Conservation (phyloP, 2,797 vertebrate species). For the Hyperoplus immaculatus region DNA sequence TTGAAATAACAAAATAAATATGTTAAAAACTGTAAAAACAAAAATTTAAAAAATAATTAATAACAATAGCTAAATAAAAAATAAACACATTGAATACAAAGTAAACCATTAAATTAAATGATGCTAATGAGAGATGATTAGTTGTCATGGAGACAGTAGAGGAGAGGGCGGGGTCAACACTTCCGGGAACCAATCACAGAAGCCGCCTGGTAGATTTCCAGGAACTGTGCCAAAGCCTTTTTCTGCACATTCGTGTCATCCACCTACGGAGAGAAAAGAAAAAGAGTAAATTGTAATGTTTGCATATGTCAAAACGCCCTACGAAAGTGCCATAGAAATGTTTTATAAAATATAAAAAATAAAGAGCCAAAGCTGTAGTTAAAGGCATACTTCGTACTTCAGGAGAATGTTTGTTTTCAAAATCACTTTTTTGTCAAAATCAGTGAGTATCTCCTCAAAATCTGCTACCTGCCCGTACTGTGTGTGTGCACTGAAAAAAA, state of each 20-base stretch:
- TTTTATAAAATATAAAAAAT: too few species aligned
- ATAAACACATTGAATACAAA: neutral
- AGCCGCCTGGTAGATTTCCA: conserved; percentile 41
- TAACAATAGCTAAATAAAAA: conserved; percentile 1
- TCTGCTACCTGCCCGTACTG: too few species aligned
- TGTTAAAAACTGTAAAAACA: conserved; percentile 13
- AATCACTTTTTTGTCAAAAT: too few species aligned
- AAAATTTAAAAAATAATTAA: conserved; percentile 14
- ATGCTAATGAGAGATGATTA: neutral
- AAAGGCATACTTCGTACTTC: too few species aligned
- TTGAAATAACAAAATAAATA: conserved; percentile 57
- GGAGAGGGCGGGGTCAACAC: neutral
- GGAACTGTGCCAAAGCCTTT: conserved; percentile 66
- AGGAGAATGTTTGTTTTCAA: too few species aligned
- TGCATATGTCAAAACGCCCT: neutral
- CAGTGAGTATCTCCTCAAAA: too few species aligned
- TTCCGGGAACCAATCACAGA: neutral
- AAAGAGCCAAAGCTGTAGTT: neutral
- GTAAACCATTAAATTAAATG: neutral
- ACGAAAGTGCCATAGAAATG: too few species aligned
- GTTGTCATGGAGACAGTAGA: neutral
- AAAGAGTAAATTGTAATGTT: neutral
- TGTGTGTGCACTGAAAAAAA: too few species aligned
- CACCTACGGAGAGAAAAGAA: conserved; percentile 44
- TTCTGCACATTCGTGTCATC: conserved; percentile 51